Evolutionary conservation across 1,140 invertebrate genomes (phyloP).

Genomic region (Temnothorax longispinosus): DNA sequence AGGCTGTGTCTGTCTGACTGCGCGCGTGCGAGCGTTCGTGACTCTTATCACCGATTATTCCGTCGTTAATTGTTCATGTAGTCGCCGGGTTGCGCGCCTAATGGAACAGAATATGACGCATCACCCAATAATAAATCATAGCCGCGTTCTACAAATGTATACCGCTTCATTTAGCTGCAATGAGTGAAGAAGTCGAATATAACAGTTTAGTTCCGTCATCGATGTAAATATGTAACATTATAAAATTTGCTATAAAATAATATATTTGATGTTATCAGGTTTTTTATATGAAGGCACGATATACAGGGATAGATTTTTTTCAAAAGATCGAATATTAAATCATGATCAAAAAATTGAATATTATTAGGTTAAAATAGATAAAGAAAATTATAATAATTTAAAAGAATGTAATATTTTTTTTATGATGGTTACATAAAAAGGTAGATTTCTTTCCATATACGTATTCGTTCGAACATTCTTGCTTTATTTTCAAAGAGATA

Average conservation of each 20-base stretch:
- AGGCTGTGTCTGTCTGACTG: not conserved
- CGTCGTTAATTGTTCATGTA: constrained; percentile 58
- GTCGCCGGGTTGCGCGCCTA: constrained; percentile 37
- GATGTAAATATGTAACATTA: not conserved
- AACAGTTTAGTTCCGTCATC: not conserved
- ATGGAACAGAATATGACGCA: constrained; percentile 67
- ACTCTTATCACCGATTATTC: constrained; percentile 58
- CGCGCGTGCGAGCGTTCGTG: constrained; percentile 34
- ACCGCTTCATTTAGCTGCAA: not conserved
- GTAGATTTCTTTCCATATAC: not conserved
- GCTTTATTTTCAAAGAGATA: constrained; percentile 30
- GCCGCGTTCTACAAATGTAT: constrained; percentile 17
- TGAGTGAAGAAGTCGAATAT: not conserved
- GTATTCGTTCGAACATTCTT: constrained; percentile 13
- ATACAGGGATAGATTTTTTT: not conserved
- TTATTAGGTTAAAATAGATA: not conserved
- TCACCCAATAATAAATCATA: constrained; percentile 69
- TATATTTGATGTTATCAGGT: not conserved
- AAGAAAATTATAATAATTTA: not conserved
- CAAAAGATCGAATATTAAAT: not conserved
- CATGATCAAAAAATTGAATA: not conserved
- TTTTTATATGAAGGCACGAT: not conserved
- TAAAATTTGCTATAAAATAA: not conserved
- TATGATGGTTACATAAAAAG: not conserved
- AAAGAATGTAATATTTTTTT: constrained; percentile 24